phyloP scores from a whole-genome alignment of 2,113 vertebrate genomes.

The Lethenteron camtschaticum region DNA sequence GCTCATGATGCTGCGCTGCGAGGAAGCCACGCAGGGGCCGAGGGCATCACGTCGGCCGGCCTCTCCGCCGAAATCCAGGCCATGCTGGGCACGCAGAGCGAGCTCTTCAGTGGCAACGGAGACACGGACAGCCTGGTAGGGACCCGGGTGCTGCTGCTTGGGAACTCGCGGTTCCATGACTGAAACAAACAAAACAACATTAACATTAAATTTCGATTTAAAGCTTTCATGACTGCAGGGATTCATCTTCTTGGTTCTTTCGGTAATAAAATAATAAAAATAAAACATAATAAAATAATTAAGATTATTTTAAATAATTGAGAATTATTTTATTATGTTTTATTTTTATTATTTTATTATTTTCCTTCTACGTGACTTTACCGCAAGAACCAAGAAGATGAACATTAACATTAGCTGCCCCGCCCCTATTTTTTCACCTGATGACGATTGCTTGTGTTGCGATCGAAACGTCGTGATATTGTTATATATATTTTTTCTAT shows the following conservation, averaged over 20 bases:
- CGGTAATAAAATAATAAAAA: too few species aligned
- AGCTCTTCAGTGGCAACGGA: constrained; percentile 93
- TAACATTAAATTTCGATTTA: background rate
- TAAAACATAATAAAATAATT: too few species aligned
- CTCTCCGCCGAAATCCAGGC: constrained; percentile 96
- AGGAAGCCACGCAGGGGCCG: constrained; percentile 89
- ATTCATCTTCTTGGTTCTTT: too few species aligned
- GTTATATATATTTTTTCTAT: too few species aligned
- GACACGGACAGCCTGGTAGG: constrained; percentile 94
- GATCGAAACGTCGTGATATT: too few species aligned
- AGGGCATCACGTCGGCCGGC: constrained; percentile 97
- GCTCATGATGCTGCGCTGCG: constrained; percentile 85
- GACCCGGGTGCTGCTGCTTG: background rate
- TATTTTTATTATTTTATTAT: too few species aligned
- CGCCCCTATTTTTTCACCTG: background rate
- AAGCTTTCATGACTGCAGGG: too few species aligned
- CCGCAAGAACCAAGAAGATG: too few species aligned
- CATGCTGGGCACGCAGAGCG: constrained; percentile 93
- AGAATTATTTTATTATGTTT: too few species aligned
- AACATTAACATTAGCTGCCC: background rate
- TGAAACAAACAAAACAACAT: too few species aligned
- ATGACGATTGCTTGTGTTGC: background rate
- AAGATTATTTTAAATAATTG: too few species aligned
- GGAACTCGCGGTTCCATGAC: background rate
- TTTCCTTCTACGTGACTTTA: too few species aligned